Conservation (phyloP, 2,888 invertebrate species). For the Pherbina coryleti region DNA sequence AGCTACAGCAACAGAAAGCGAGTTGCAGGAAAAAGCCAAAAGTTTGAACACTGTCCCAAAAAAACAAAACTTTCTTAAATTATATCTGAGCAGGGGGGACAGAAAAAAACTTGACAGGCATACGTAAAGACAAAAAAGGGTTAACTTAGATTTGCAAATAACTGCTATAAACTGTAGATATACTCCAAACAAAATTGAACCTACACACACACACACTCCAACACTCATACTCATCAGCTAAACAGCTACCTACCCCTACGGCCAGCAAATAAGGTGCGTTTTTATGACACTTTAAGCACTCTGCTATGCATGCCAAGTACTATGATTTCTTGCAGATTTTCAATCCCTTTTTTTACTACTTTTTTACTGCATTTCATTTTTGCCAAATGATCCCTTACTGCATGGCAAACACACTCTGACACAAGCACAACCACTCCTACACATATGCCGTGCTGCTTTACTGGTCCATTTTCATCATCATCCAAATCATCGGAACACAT, state of each 20-base stretch:
- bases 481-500: neutral
- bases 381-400: conserved; percentile 29
- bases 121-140: neutral
- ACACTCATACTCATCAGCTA: neutral
- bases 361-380: conserved; percentile 41
- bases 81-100: neutral
- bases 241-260: neutral
- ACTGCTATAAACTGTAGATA: neutral
- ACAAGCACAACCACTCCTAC: neutral
- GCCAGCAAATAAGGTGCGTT: conserved; percentile 16
- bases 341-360: conserved; percentile 43
- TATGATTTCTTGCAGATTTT: neutral
- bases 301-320: neutral
- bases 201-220: neutral
- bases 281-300: conserved; percentile 20
- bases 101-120: neutral
- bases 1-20: neutral
- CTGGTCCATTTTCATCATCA: conserved; percentile 1
- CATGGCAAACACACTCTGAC: neutral
- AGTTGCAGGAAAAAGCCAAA: neutral
- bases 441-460: neutral
- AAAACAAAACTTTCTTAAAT: conserved; percentile 10
- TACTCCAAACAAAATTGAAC: neutral
- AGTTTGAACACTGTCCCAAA: neutral
- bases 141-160: conserved; percentile 14